phyloP scores from a whole-genome alignment of 2,797 vertebrate genomes.

The Paratrypauchen microcephalus region DNA sequence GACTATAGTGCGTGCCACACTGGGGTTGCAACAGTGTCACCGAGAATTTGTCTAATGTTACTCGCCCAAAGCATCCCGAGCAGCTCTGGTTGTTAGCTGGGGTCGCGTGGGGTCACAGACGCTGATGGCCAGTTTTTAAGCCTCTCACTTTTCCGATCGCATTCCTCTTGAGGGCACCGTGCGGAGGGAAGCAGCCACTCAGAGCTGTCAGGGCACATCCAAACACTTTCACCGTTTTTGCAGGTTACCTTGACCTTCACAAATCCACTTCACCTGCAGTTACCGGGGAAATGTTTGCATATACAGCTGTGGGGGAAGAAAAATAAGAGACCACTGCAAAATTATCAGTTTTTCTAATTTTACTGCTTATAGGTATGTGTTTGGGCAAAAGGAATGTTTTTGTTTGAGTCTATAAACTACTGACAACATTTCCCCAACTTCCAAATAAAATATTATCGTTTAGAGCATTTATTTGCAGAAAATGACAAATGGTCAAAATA shows the following conservation, averaged over 20 bases:
- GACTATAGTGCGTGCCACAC: conserved; percentile 62
- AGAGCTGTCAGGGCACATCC: conserved; percentile 56
- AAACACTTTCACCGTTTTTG: conserved; percentile 53
- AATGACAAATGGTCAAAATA: too few relatives aligned
- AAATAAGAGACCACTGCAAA: too few relatives aligned
- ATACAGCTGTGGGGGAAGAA: too few relatives aligned
- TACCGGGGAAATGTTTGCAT: conserved; percentile 4
- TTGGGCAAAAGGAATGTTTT: too few relatives aligned
- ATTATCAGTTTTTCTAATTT: too few relatives aligned
- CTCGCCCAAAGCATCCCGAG: conserved; percentile 68
- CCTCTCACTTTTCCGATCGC: conserved; percentile 66
- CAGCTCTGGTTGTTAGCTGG: conserved; percentile 63
- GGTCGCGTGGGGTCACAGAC: conserved; percentile 71
- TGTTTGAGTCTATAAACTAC: too few relatives aligned
- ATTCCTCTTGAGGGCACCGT: conserved; percentile 69
- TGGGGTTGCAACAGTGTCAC: conserved; percentile 62
- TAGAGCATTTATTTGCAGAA: too few relatives aligned
- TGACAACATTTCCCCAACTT: too few relatives aligned
- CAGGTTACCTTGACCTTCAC: conserved; percentile 59
- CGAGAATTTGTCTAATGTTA: conserved; percentile 77
- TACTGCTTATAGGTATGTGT: too few relatives aligned
- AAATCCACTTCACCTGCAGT: conserved; percentile 38
- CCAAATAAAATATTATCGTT: too few relatives aligned
- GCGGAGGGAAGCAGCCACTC: conserved; percentile 54
- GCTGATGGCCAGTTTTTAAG: conserved; percentile 70